phyloP scores from a whole-genome alignment of 2,888 invertebrate species.

The Caenorhabditis uteleia region DNA sequence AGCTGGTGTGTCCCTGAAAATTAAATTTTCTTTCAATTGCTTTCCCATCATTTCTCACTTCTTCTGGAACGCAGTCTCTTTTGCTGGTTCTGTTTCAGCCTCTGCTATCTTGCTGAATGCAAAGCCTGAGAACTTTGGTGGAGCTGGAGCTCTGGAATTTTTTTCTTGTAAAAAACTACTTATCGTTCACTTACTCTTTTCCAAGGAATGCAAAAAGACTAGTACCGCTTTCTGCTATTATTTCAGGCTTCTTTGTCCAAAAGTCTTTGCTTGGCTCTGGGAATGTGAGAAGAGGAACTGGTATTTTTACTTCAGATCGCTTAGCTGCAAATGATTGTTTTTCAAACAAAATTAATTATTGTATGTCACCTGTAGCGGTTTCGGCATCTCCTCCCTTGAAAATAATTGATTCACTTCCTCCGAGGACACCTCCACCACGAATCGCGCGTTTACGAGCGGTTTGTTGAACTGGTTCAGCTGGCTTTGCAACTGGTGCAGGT shows the following conservation, averaged over 20 bases:
- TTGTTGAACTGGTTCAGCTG: constrained; percentile 1
- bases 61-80: not conserved
- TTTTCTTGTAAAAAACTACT: not conserved
- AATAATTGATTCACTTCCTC: constrained; percentile 42
- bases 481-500: constrained; percentile 7
- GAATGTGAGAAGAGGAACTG: constrained; percentile 32
- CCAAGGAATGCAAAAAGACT: constrained; percentile 29
- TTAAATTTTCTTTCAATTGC: not conserved
- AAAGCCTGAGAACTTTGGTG: constrained; percentile 33
- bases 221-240: constrained; percentile 4
- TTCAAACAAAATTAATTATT: constrained; percentile 1
- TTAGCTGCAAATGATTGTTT: not conserved
- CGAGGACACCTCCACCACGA: constrained; percentile 49
- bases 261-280: constrained; percentile 47
- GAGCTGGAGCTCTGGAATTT: constrained; percentile 2
- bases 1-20: not conserved
- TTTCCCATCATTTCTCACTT: constrained; percentile 1
- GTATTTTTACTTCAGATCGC: constrained; percentile 7
- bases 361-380: not conserved
- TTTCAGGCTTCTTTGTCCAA: constrained; percentile 37
- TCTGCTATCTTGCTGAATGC: constrained; percentile 27
- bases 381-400: constrained; percentile 30
- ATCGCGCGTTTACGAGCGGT: constrained; percentile 45
- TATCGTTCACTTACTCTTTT: constrained; percentile 16
- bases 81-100: constrained; percentile 1